Base-by-base conservation (phyloP, 2,797 vertebrate species). In the Cynodonichthys magdalenae region DNA sequence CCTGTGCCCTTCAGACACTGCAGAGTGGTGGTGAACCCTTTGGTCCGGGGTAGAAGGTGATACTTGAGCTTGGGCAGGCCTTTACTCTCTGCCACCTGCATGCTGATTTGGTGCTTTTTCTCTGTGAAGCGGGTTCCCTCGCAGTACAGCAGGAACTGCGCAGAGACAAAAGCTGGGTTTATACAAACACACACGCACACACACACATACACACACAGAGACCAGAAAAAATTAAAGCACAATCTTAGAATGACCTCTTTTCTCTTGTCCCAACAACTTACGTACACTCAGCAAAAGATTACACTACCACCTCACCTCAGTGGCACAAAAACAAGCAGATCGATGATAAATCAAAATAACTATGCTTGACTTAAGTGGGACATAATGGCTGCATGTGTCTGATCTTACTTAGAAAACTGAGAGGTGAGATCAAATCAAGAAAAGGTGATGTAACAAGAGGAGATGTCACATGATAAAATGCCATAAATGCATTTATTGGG, bases 81-180 rank as follows among this genome's bases (percentile, higher is more conserved):
- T 93, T 99, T 99, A 68, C 95, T 95, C 66, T 96, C 94, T 0
- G 97, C 97, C 48, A 99, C 96, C 87, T 99, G 95, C 97, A 99
- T 99, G 55, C 97, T 99, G 92, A 99, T 95, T 17, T 96, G 92
- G 82, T 99, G 98, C 84, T 99, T 99, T 71, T 94, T 94, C 91
- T 99, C 95, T 0, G 98, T 99, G 74, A 99, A 99, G 79, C 97
- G 96, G 2, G 98, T 99, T 48, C 98, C 98, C 84, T 99, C 98
- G 6, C 97, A 99, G 84, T 99, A 99, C 75, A 99, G 89, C 56
- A 99, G 94, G 63, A 99, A 99, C 98, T 99, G 79, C 29, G 69
- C 42, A 47, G 5, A 59, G 1, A 71, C 0, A 76, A 41, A 70
- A 64, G 42, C 17, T 36, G 34, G 17, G 58, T 79, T 68, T 78